Evolutionary conservation across 2,113 vertebrate genomes (phyloP).

Genomic region (Chloebia gouldiae): DNA sequence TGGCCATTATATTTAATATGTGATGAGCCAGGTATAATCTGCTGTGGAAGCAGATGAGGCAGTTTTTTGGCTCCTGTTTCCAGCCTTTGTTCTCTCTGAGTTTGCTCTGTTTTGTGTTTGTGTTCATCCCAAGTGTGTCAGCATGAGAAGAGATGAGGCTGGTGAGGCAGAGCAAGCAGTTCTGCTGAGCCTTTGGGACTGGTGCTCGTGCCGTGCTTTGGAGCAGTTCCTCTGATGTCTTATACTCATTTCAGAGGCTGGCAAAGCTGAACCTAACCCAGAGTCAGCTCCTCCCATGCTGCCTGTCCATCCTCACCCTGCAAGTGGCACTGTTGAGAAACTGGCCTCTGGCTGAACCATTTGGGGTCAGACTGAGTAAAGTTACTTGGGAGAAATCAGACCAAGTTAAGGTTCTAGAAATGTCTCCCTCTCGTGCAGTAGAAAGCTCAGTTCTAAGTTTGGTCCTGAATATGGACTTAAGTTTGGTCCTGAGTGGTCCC

Average conservation of each 20-base stretch:
- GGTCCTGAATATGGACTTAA: background rate
- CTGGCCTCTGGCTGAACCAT: background rate
- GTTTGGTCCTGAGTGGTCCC: background rate
- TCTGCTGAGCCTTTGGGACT: background rate
- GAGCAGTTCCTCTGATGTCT: background rate
- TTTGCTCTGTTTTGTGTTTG: background rate
- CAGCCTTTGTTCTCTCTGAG: background rate
- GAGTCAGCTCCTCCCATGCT: background rate
- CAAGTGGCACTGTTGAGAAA: background rate
- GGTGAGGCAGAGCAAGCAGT: rapidly evolving
- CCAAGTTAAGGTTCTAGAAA: background rate
- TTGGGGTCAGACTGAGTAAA: background rate
- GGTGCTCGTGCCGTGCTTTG: rapidly evolving
- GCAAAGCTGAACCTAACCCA: background rate
- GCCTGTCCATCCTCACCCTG: background rate
- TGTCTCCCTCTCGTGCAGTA: background rate
- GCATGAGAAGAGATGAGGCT: background rate
- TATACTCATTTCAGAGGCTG: background rate
- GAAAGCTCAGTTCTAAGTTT: background rate
- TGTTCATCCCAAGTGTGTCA: background rate
- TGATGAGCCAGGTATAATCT: background rate
- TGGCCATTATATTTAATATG: background rate
- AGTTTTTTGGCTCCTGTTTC: background rate
- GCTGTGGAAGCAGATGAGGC: background rate
- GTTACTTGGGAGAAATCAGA: background rate